Base-by-base conservation (phyloP, 2,888 invertebrate species). In the Hypolimnas misippus region DNA sequence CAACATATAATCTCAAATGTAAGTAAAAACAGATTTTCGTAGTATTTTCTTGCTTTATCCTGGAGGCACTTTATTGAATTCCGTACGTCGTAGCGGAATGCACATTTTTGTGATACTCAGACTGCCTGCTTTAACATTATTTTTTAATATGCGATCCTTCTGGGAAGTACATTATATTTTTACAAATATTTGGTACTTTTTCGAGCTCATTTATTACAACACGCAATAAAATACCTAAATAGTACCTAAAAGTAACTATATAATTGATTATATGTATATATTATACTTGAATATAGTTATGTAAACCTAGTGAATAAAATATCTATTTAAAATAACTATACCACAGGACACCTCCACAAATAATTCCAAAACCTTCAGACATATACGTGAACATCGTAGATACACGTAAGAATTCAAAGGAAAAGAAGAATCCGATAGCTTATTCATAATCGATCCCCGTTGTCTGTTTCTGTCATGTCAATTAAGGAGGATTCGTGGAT, bases 11-110 rank as follows among this genome's bases (percentile, higher is more conserved):
- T 38, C 35, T 2, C n/a, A 38, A 38, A 38, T 33, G 33, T 33
- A 7, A 46, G 21, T 5, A 33, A n/a, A 35, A 31, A 17, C 3
- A 16, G 6, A 61, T 55, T 70, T 62, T 65, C 52, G 60, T 63
- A 54, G 63, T 63, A 62, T 68, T 61, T 58, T 60, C 68, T 44
- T 49, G 63, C 63, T 65, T 58, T 64, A 65, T 63, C 63, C 59
- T 53, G 57, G 29, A 54, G 56, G 65, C 66, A 62, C 84, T 82
- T 85, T 87, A 88, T 88, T 86, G 85, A 81, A 88, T 87, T 86
- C 86, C 80, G 65, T 71, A 72, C 77, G 81, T 77, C 82, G 75
- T 66, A 58, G 63, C 60, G 55, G 78, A 73, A 80, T 79, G 77
- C 74, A 77, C 81, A 76, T 79, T 81, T 76, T 71, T 76, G 73